phyloP scores from a whole-genome alignment of 2,113 vertebrate species.

The Noturus placidus region DNA sequence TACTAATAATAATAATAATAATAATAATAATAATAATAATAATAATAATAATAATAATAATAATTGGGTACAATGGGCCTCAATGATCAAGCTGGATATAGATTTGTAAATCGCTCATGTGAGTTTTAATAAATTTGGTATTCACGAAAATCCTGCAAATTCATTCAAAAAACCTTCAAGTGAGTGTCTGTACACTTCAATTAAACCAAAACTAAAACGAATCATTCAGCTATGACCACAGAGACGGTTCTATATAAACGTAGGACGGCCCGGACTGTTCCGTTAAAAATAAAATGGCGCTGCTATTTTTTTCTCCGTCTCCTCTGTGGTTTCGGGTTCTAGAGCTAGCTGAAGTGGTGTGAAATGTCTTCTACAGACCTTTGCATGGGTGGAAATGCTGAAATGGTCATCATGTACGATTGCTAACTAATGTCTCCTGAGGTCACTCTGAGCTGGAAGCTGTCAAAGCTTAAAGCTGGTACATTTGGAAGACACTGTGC shows the following conservation, averaged over 20 bases:
- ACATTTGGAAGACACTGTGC: not conserved
- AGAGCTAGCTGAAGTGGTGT: not conserved
- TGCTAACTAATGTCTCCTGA: slow-evolving; percentile 6
- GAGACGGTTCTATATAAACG: not conserved
- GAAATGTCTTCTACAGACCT: not conserved
- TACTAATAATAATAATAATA: not conserved
- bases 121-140: not conserved
- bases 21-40: not conserved
- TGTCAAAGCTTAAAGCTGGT: not conserved
- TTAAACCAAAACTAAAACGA: not conserved
- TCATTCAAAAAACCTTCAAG: not conserved
- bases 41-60: not conserved
- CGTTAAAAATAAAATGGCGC: not conserved
- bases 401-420: not conserved
- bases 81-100: not conserved
- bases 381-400: not conserved
- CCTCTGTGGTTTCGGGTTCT: not conserved
- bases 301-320: not conserved
- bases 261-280: too few relatives aligned
- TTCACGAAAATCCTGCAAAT: not conserved
- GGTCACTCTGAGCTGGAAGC: not conserved
- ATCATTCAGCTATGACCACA: not conserved
- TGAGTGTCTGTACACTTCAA: not conserved
- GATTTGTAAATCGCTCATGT: not conserved
- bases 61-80: not conserved